Evolutionary conservation across 2,113 vertebrate species (phyloP).

Genomic region (Vombatus ursinus): DNA sequence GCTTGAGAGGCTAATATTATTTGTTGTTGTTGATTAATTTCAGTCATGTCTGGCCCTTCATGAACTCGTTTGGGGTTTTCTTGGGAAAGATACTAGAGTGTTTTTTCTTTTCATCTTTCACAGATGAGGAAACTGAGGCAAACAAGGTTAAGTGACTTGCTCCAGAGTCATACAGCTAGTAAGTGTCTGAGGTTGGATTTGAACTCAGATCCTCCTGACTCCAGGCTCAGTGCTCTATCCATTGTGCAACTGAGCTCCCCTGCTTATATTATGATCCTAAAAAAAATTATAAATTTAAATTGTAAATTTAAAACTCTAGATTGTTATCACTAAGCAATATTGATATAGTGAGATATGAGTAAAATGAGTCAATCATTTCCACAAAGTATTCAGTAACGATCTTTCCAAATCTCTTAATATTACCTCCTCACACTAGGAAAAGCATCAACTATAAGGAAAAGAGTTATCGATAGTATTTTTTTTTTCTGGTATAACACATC

Average conservation of each 20-base stretch:
- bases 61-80: too few species aligned
- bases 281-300: background rate
- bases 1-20: background rate
- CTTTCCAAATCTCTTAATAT: background rate
- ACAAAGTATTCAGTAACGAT: background rate
- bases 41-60: too few species aligned
- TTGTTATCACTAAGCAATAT: background rate
- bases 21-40: background rate
- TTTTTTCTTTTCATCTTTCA: too few species aligned
- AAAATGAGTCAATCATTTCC: background rate
- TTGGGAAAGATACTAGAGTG: too few species aligned
- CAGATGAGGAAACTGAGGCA: too few species aligned
- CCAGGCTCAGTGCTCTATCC: too few species aligned
- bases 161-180: too few species aligned
- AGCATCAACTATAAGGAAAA: background rate
- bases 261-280: too few species aligned
- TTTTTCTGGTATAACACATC: background rate
- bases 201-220: too few species aligned
- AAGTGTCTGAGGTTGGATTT: too few species aligned
- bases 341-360: background rate
- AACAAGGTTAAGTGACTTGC: too few species aligned
- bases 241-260: too few species aligned
- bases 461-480: background rate
- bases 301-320: background rate
- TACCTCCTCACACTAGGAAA: background rate